Conservation (phyloP, 2,888 invertebrate species). For the Phalera bucephala region DNA sequence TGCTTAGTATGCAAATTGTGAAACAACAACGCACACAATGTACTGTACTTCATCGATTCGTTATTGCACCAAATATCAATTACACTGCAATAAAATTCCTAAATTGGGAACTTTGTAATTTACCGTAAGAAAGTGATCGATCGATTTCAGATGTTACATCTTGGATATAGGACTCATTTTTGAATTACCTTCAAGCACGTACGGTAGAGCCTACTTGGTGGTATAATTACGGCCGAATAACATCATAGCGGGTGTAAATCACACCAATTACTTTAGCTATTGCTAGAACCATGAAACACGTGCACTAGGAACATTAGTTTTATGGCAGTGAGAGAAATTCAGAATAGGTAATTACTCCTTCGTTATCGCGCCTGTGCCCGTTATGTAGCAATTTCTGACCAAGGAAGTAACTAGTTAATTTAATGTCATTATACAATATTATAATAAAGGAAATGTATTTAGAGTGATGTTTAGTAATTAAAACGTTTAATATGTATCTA, state of each 20-base stretch:
- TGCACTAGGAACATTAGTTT: constrained; percentile 64
- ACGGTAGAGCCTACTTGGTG: constrained; percentile 16
- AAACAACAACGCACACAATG: constrained; percentile 46
- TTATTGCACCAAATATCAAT: constrained; percentile 57
- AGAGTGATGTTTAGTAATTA: no score
- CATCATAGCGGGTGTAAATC: constrained; percentile 58
- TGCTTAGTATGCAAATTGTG: constrained; percentile 52
- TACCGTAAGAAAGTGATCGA: not conserved
- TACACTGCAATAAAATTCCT: constrained; percentile 63
- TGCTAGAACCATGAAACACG: constrained; percentile 45
- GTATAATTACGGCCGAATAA: constrained; percentile 51
- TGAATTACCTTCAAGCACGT: constrained; percentile 9
- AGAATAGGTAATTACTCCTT: constrained; percentile 64
- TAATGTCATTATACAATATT: no score
- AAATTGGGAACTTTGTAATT: constrained; percentile 45
- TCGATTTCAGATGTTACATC: constrained; percentile 24
- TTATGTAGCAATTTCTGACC: constrained; percentile 10
- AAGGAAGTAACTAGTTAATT: no score
- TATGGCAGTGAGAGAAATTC: constrained; percentile 61
- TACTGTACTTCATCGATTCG: constrained; percentile 42
- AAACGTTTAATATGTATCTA: no score
- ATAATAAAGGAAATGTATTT: no score
- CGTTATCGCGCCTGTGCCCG: constrained; percentile 41
- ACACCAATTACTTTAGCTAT: constrained; percentile 60
- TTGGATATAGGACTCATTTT: constrained; percentile 31